Percentiles rank a stretch among this genome's conserved stretches.
phyloP scores from a whole-genome alignment of 1,140 invertebrate species.

The Luehdorfia chinensis region DNA sequence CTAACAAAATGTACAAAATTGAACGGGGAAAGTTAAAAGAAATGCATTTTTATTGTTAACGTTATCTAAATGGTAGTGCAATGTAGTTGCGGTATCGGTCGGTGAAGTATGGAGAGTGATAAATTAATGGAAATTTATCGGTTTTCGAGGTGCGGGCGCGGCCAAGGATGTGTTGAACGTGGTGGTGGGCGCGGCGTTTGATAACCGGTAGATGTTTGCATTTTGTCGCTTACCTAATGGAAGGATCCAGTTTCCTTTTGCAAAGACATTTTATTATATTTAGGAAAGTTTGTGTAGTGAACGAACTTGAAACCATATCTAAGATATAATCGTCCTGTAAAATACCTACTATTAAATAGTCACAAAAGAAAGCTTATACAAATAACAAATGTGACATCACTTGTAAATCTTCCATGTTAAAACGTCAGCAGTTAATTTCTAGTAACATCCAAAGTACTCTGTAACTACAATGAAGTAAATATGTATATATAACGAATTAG shows the following conservation, averaged over 20 bases:
- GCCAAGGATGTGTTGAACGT: constrained; percentile 56
- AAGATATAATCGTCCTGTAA: too few species aligned
- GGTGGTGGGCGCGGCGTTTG: constrained; percentile 53
- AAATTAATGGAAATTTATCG: constrained; percentile 63
- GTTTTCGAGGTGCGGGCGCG: constrained; percentile 45
- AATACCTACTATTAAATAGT: too few species aligned
- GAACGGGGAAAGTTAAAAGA: constrained; percentile 33
- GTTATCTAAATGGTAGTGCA: constrained; percentile 61
- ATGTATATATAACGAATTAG: too few species aligned
- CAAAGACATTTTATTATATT: constrained; percentile 25
- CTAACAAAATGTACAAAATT: constrained; percentile 20
- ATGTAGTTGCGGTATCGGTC: constrained; percentile 52
- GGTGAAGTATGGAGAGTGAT: constrained; percentile 55
- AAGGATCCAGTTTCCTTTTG: constrained; percentile 39
- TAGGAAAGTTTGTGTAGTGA: constrained; percentile 15
- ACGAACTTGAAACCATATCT: too few species aligned
- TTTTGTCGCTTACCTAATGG: constrained; percentile 49
- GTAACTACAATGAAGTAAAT: too few species aligned
- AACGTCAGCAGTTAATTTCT: too few species aligned
- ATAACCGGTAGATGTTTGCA: constrained; percentile 44
- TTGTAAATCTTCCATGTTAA: too few species aligned
- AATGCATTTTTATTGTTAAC: constrained; percentile 60
- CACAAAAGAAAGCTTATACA: too few species aligned
- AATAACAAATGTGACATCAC: too few species aligned
- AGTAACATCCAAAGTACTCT: too few species aligned